These are phyloP conservation scores for Climacteris rufus DNA, from an alignment of 2,113 vertebrate genomes.

Conservation along the genomic window DNA sequence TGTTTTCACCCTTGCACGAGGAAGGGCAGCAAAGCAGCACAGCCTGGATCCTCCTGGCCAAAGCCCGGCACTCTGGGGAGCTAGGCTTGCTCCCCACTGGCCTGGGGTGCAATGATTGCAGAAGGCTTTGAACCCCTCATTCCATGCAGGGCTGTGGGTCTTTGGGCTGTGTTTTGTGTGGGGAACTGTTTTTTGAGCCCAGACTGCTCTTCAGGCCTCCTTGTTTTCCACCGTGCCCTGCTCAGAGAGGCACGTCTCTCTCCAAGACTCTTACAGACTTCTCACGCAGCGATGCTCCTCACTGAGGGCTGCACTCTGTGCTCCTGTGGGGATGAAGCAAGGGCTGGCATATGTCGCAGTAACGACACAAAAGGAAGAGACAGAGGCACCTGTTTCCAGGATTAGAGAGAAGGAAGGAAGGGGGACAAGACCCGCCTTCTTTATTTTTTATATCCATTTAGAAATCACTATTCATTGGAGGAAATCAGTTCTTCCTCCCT, in stretches of 20 bases:
- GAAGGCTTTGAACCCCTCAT: neutral
- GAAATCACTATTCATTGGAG: too few species aligned
- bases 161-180: neutral
- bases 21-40: rapidly evolving
- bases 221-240: rapidly evolving
- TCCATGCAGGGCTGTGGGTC: rapidly evolving
- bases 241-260: rapidly evolving
- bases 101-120: rapidly evolving
- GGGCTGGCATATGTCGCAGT: too few species aligned
- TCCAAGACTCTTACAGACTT: neutral
- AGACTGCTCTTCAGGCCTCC: rapidly evolving
- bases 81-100: neutral
- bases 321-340: neutral
- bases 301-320: neutral
- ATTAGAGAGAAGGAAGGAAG: too few species aligned
- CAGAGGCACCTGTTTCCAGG: too few species aligned
- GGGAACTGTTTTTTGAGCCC: neutral
- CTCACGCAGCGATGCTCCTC: neutral
- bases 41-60: too few species aligned
- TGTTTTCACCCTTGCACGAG: neutral
- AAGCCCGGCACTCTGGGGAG: neutral
- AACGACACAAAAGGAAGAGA: too few species aligned
- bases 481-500: too few species aligned
- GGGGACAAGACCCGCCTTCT: too few species aligned
- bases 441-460: too few species aligned